phyloP scores from a whole-genome alignment of 37 sponge, comb jelly and placozoan species.

The Theonella swinhoei region DNA sequence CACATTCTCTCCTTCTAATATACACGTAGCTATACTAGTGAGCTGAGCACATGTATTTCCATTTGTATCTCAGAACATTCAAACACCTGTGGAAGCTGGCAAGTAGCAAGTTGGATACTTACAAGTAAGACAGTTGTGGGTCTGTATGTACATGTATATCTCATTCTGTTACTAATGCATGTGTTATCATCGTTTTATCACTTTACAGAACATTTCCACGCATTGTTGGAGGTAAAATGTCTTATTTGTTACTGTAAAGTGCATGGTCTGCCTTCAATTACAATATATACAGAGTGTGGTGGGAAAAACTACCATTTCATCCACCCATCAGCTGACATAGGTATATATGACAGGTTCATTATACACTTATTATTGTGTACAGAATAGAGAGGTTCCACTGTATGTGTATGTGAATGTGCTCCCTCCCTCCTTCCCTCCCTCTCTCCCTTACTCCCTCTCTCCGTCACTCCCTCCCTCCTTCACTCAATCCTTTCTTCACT shows the following conservation, averaged over 20 bases:
- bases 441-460: neutral
- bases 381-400: too few relatives aligned
- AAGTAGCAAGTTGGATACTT: constrained; percentile 77
- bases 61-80: constrained; percentile 74
- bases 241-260: too few relatives aligned
- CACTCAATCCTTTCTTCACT: neutral
- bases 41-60: neutral
- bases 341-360: neutral
- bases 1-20: neutral
- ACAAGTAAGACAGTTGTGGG: constrained; percentile 55
- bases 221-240: constrained; percentile 68
- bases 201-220: constrained; percentile 69
- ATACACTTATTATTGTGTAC: neutral
- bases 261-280: neutral
- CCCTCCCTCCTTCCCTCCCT: neutral
- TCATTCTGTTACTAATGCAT: neutral
- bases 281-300: constrained; percentile 78
- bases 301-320: constrained; percentile 98
- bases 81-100: constrained; percentile 86
- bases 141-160: constrained; percentile 24
- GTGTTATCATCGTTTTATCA: neutral
- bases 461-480: too few relatives aligned
- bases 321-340: constrained; percentile 79
- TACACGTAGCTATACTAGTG: neutral
- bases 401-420: too few relatives aligned